A percentile compares a stretch with the other conserved stretches of the same genome.
These are phyloP conservation scores for Pandemis corylana DNA, from an alignment of 2,888 invertebrate genomes.

Conservation along the genomic window DNA sequence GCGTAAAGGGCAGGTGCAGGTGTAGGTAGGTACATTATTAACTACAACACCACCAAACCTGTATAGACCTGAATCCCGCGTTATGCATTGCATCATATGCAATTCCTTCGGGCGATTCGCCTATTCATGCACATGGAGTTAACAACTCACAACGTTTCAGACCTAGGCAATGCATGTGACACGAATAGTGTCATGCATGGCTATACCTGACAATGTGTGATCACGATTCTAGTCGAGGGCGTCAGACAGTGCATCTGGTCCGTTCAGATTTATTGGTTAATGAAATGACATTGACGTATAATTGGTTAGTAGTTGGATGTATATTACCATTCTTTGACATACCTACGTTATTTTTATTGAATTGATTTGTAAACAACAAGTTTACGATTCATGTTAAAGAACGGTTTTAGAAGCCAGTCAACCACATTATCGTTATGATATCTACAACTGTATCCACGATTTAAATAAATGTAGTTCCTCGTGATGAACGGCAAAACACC, in stretches of 20 bases:
- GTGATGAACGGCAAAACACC: background rate
- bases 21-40: slow-evolving; percentile 30
- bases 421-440: background rate
- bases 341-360: no score
- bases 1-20: slow-evolving; percentile 27
- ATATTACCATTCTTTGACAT: no score
- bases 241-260: background rate
- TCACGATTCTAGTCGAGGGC: slow-evolving; percentile 4
- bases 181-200: slow-evolving; percentile 11
- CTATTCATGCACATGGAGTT: background rate
- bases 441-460: background rate
- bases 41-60: slow-evolving; percentile 29
- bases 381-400: background rate
- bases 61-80: slow-evolving; percentile 27
- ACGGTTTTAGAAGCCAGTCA: background rate
- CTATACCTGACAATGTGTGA: slow-evolving; percentile 4
- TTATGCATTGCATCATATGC: slow-evolving; percentile 25
- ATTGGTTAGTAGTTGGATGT: no score
- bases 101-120: slow-evolving; percentile 29
- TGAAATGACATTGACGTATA: background rate
- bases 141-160: background rate
- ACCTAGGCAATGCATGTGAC: background rate
- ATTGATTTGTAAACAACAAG: no score
- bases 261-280: background rate
- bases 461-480: background rate